These are phyloP conservation scores for Tachuris rubrigastra DNA, from an alignment of 2,113 vertebrate genomes.

Conservation along the genomic window DNA sequence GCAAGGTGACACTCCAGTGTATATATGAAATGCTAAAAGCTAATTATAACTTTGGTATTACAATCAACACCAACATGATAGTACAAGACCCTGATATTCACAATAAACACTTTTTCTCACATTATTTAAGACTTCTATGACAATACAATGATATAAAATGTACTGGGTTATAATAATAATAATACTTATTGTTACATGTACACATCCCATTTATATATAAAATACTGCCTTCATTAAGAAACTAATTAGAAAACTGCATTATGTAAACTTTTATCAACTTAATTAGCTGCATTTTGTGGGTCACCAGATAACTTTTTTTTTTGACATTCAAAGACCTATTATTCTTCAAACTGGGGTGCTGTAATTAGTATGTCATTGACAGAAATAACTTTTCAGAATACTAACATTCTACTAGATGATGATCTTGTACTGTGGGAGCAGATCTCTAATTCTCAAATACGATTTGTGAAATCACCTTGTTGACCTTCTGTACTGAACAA, in stretches of 20 bases:
- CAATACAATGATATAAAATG: neutral
- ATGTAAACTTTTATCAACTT: constrained; percentile 31
- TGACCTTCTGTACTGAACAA: neutral
- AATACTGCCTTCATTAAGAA: constrained; percentile 18
- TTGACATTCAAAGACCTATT: constrained; percentile 22
- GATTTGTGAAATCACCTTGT: neutral
- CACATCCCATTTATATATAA: neutral
- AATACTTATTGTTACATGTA: neutral
- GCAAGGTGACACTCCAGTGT: neutral
- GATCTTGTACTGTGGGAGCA: neutral
- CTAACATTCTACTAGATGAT: neutral
- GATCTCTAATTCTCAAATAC: neutral
- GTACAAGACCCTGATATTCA: neutral
- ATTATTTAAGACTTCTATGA: neutral
- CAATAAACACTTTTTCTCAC: neutral
- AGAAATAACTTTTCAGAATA: constrained; percentile 8
- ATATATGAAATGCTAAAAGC: neutral
- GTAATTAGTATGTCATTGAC: neutral
- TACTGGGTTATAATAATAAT: neutral
- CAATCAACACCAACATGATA: neutral
- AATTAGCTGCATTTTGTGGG: constrained; percentile 36
- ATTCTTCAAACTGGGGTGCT: constrained; percentile 15
- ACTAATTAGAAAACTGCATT: constrained; percentile 35
- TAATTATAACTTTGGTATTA: neutral
- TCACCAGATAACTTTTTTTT: constrained; percentile 35